Base-by-base conservation (phyloP, 2,113 vertebrate species). In the Montifringilla adamsi region DNA sequence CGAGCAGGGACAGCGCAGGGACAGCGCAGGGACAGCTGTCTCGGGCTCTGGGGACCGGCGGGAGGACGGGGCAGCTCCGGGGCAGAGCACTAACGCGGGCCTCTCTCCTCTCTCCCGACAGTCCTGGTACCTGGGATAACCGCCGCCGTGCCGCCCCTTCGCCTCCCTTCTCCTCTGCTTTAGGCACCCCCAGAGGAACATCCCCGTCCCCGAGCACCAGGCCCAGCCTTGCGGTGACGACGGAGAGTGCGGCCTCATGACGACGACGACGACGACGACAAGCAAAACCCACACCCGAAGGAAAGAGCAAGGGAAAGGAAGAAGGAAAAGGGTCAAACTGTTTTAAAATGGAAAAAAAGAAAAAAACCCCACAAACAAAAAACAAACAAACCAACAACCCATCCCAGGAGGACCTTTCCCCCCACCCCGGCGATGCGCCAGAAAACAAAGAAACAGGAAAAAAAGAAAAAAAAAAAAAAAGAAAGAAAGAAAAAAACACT, bases 91-190 rank as follows among this genome's bases (percentile, higher is more conserved):
- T 96, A 90, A 95, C 30, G 3, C 24, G 60, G 31, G 89, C 69
- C 30, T 77, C 35, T 44, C 50, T 47, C 67, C 55, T 95, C 58
- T 86, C 66, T 94, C 59, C 60, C 8, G 58, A 33, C 87, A 99
- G 99, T 99, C 99, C 97, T 99, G 99, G 99, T 99, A 99, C 97
- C 98, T 99, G 98, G 99, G 99, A 94, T 98, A 99, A 98, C 98
- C 97, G 88, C 98, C 94, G 88, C 92, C 86, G 89, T 86, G 96
- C 89, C 95, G 67, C 85, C 89, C 93, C 84, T 83, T 93, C 96
- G 86, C 53, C 87, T 96, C 96, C 95, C 94, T 96, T 93, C 92
- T 96, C 94, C 96, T 95, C 92, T 93, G 56, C 94, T 97, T 97
- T 78, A 97, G 84, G 96, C 96, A 95, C 89, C 92, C 93, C 96